Evolutionary conservation across 2,888 invertebrate genomes (phyloP).

Genomic region (Drosophila falleni): DNA sequence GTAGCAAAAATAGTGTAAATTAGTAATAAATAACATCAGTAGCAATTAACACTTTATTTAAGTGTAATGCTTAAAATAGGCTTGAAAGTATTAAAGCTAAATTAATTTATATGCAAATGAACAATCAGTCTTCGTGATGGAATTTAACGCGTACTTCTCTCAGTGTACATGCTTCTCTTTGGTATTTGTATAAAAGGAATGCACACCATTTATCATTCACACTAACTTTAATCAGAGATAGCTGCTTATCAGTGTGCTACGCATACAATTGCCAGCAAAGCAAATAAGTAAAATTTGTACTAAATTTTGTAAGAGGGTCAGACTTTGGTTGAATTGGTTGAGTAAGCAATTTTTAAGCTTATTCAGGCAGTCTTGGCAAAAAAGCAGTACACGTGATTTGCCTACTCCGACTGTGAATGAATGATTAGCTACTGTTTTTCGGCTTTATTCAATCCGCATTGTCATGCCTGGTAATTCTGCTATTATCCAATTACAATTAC

Average conservation of each 20-base stretch:
- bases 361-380: not conserved
- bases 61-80: not conserved
- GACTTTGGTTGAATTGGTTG: constrained; percentile 17
- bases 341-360: constrained; percentile 22
- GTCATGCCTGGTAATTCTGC: constrained; percentile 41
- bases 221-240: constrained; percentile 41
- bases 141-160: not conserved
- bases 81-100: not conserved
- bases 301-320: constrained; percentile 27
- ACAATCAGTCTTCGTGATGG: no score
- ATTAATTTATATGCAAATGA: not conserved
- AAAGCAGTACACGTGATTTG: constrained; percentile 2
- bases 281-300: constrained; percentile 11
- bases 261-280: constrained; percentile 8
- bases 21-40: no score
- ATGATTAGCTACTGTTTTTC: constrained; percentile 17
- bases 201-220: constrained; percentile 46
- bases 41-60: not conserved
- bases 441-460: constrained; percentile 4
- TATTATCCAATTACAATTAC: constrained; percentile 46
- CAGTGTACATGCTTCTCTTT: not conserved
- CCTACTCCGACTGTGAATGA: constrained; percentile 34
- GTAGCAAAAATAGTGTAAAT: not conserved
- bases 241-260: constrained; percentile 42
- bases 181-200: constrained; percentile 5